Evolutionary conservation across 1,140 invertebrate species (phyloP), one percentile per base, ranked within the genome.

Genomic region (Drosophila carrolli): DNA sequence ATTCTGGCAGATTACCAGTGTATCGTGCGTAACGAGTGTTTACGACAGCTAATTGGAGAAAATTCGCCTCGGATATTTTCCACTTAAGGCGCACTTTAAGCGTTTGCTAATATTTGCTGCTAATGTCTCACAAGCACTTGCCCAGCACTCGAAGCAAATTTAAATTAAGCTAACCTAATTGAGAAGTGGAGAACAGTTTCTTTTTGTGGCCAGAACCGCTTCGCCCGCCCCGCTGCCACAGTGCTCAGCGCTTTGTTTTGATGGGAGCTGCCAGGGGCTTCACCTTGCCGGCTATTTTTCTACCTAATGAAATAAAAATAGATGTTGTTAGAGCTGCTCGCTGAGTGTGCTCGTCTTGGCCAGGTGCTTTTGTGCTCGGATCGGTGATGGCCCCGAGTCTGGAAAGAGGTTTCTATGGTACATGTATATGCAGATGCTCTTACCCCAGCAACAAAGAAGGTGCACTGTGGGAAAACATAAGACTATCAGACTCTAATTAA

Each of bases 251-350:
- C 53, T 75, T 81, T 75, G 66, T 71, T 81, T 76, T 58, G 66
- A 61, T 56, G 60, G 40, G 13, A 46, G 46, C 35, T 54, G 54
- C 58, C 71, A 51, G 32, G 41, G 47, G 55, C 43, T 66, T 37
- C 61, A 70, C 57, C 80, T 78, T 65, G 47, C 43, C 65, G 81
- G 81, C 61, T 89, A 89, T 89, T 89, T 89, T 89, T 85, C 68
- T 81, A 85, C 60, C 56, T 85, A 90, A 90, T 90, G 85, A 90
- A 90, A 90, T 90, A 80, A 90, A 90, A 90, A 89, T 89, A 90
- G 70, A 84, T 81, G 74, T 65, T 75, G 47, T 63, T 65, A 51
- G 65, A 53, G 62, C 58, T 58, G 60, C 73, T 70, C 59, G 61
- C 46, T 74, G 38, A 75, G 43, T 70, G 67, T 14, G 67, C 29